Conservation (phyloP, 2,888 invertebrate genomes). For the Eudemis profundana region DNA sequence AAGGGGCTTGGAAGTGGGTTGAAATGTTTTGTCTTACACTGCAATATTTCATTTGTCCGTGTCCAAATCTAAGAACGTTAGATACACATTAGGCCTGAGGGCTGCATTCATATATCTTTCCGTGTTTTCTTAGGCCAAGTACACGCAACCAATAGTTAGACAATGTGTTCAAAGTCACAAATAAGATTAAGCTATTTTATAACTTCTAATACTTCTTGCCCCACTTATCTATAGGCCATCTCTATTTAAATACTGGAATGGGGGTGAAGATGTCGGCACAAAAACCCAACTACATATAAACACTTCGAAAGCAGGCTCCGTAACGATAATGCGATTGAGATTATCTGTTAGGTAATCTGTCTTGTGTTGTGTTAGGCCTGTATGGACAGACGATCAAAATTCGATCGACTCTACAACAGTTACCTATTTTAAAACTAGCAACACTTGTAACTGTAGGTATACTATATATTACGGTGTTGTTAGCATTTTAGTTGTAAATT, state of each 20-base stretch:
- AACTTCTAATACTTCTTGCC: neutral
- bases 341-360: neutral
- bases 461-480: neutral
- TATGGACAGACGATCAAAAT: neutral
- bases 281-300: neutral
- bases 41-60: too few species aligned
- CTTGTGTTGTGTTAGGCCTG: neutral
- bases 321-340: neutral
- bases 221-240: neutral
- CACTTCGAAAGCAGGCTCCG: neutral
- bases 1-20: neutral
- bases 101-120: too few species aligned
- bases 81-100: too few species aligned
- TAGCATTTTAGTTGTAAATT: too few species aligned
- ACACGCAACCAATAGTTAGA: conserved; percentile 7
- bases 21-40: neutral
- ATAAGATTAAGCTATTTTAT: neutral
- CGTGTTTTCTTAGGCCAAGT: too few species aligned
- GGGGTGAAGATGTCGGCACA: neutral
- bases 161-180: conserved; percentile 37
- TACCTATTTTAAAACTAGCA: neutral
- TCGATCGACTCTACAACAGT: too few species aligned
- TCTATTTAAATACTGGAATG: neutral
- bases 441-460: neutral
- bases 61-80: too few species aligned